Conservation (phyloP, 2,113 vertebrate species). For the Cricetomys ansorgei region DNA sequence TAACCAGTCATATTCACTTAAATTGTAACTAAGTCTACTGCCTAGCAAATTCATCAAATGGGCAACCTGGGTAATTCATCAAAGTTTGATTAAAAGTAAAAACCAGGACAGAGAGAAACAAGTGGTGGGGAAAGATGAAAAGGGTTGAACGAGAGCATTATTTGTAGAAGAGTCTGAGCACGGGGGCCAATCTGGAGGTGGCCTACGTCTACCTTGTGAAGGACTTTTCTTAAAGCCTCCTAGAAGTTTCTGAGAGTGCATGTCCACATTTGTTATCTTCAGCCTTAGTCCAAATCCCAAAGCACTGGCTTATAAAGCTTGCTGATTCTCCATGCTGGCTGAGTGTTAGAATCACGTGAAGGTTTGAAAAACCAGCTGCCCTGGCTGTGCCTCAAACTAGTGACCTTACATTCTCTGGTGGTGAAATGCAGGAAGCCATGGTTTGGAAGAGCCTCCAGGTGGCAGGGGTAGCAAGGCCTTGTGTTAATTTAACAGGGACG, state of each 20-base stretch:
- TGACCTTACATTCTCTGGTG: neutral
- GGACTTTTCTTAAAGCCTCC: neutral
- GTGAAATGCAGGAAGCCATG: rapidly evolving
- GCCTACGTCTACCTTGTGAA: neutral
- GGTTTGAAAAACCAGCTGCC: too few species aligned
- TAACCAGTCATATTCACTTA: neutral
- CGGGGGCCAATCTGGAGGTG: neutral
- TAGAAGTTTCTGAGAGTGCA: too few species aligned
- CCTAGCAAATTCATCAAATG: neutral
- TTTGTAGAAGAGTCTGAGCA: neutral
- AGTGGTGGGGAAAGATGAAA: neutral
- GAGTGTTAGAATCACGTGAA: neutral
- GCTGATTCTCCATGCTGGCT: rapidly evolving
- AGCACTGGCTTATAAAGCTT: neutral
- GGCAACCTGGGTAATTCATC: neutral
- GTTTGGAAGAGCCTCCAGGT: neutral
- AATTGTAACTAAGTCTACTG: neutral
- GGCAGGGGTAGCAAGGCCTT: neutral
- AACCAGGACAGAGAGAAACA: neutral
- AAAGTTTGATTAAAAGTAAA: neutral
- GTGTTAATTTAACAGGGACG: neutral
- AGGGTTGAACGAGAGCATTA: neutral
- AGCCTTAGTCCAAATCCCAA: neutral
- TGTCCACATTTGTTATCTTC: neutral
- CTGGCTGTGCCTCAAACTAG: neutral